phyloP scores from a whole-genome alignment of 1,140 invertebrate genomes.

The Drosophila orosa region DNA sequence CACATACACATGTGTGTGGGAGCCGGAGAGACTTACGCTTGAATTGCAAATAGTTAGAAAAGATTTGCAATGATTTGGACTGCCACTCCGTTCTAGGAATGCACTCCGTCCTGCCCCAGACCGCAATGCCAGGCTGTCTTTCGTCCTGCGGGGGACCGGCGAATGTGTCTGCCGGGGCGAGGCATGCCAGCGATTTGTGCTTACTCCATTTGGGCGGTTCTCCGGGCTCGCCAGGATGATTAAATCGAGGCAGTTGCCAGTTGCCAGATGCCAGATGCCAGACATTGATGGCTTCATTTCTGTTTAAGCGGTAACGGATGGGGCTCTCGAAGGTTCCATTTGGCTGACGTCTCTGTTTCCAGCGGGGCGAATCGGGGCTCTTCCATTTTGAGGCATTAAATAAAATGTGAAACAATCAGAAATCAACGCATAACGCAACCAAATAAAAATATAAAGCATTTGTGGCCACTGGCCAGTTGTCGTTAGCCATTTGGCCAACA shows the following conservation, averaged over 20 bases:
- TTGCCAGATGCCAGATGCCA: constrained; percentile 47
- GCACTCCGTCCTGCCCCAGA: constrained; percentile 46
- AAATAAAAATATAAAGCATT: constrained; percentile 79
- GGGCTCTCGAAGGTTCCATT: constrained; percentile 17
- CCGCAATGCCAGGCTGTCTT: constrained; percentile 46
- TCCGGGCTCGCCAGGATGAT: constrained; percentile 56
- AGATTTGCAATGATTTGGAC: constrained; percentile 76
- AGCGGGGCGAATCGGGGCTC: background rate
- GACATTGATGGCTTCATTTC: constrained; percentile 59
- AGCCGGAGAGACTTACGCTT: constrained; percentile 70
- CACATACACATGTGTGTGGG: constrained; percentile 14
- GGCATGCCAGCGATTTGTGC: constrained; percentile 74
- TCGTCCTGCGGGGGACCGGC: constrained; percentile 48
- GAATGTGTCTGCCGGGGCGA: constrained; percentile 51
- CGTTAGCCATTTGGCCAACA: constrained; percentile 61
- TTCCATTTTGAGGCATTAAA: constrained; percentile 60
- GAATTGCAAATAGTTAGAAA: constrained; percentile 82
- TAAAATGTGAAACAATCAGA: constrained; percentile 81
- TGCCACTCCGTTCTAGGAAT: constrained; percentile 53
- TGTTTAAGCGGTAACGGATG: constrained; percentile 31
- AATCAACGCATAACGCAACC: constrained; percentile 74
- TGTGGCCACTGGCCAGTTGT: constrained; percentile 74
- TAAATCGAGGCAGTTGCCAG: constrained; percentile 64
- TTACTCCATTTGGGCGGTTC: constrained; percentile 77
- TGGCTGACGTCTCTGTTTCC: constrained; percentile 25